phyloP scores from a whole-genome alignment of 2,797 vertebrate species.

The Pantherophis alleghaniensis region DNA sequence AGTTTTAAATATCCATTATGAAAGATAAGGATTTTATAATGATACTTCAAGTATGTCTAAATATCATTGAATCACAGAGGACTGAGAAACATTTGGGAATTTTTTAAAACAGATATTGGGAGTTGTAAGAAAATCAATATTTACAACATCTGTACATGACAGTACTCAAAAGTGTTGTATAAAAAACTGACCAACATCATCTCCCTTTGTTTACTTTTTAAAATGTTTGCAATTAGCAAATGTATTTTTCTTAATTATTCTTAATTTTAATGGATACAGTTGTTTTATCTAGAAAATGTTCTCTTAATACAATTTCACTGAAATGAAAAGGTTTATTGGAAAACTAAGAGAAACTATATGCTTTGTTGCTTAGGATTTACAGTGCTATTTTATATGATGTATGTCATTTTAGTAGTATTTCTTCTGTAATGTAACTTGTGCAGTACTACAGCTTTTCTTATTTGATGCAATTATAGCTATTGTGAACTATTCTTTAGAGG shows the following conservation, averaged over 20 bases:
- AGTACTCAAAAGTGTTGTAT: slow-evolving; percentile 37
- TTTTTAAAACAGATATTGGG: slow-evolving; percentile 39
- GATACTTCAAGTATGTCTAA: slow-evolving; percentile 50
- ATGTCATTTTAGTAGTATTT: not conserved
- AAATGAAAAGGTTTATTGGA: slow-evolving; percentile 1
- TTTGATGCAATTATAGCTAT: not conserved
- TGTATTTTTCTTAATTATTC: slow-evolving; percentile 12
- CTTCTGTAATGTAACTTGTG: not conserved
- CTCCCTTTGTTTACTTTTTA: slow-evolving; percentile 13
- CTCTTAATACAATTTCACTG: slow-evolving; percentile 1
- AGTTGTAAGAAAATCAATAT: slow-evolving; percentile 54
- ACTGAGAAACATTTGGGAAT: slow-evolving; percentile 30
- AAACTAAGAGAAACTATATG: not conserved
- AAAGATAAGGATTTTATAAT: slow-evolving; percentile 48
- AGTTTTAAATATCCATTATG: slow-evolving; percentile 50
- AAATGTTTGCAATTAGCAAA: slow-evolving; percentile 17
- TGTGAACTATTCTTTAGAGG: not conserved
- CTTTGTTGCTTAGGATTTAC: no score
- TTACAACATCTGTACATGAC: slow-evolving; percentile 39
- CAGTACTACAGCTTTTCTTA: not conserved
- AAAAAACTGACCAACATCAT: slow-evolving; percentile 37
- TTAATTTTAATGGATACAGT: not conserved
- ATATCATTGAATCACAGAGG: slow-evolving; percentile 48
- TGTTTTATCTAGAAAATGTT: not conserved
- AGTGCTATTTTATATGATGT: not conserved